These are phyloP conservation scores for Vombatus ursinus DNA, from an alignment of 2,113 vertebrate genomes.

Conservation along the genomic window DNA sequence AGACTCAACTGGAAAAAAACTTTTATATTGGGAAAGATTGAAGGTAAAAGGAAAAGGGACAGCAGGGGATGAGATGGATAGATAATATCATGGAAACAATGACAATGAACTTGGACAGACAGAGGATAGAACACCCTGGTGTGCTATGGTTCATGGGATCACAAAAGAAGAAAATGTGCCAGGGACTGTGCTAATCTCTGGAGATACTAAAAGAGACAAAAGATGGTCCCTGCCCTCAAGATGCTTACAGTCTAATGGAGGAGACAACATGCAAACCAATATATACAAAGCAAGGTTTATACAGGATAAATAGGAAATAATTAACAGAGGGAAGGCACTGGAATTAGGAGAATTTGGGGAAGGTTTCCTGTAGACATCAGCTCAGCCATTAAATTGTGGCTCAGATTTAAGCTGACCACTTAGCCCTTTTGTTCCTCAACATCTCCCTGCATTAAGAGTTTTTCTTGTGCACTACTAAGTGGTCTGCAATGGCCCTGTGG, in stretches of 20 bases:
- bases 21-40: background rate
- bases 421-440: background rate
- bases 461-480: background rate
- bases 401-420: background rate
- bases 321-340: background rate
- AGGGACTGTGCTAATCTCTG: background rate
- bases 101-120: background rate
- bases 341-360: background rate
- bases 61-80: background rate
- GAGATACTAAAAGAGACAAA: background rate
- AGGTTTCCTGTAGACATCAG: background rate
- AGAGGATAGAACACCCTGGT: background rate
- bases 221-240: background rate
- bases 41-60: background rate
- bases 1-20: background rate
- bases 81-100: too few relatives aligned
- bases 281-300: background rate
- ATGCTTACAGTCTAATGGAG: background rate
- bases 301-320: background rate
- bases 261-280: background rate
- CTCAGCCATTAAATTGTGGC: background rate
- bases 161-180: background rate
- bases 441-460: background rate
- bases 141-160: background rate
- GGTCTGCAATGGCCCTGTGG: background rate